Base-by-base conservation (phyloP, 1,140 invertebrate species). In the Homarus americanus region DNA sequence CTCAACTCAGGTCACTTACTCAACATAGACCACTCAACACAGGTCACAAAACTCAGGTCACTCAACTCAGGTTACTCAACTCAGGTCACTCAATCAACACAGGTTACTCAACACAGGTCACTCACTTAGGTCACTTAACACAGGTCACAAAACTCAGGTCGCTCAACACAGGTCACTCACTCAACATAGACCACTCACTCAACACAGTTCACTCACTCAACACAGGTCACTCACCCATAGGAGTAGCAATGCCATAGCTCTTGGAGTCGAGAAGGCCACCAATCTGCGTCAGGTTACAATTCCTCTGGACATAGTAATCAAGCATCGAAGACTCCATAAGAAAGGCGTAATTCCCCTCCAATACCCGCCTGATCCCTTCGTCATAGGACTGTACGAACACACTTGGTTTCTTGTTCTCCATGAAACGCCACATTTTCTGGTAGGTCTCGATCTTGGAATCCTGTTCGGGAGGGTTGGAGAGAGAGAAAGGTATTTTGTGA, bases 271-370 rank as follows among this genome's bases (percentile, higher is more conserved):
- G 94, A 53, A 97, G 95, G 15, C 97, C 97, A 0, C 98, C 98
- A 49, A 99, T 97, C 95, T 99, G 98, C 36, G 98, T 99, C 32
- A 99, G 95, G 94, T 98, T 98, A 94, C 98, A 99, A 93, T 99
- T 96, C 92, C 98, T 95, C 93, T 98, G 97, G 3, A 97, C 96
- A 83, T 96, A 96, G 93, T 98, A 98, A 94, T 99, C 98, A 53
- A 99, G 95, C 95, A 98, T 98, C 3, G 97, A 97, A 0, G 98
- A 98, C 94, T 99, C 98, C 97, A 99, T 98, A 0, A 99, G 95
- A 94, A 98, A 99, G 3, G 98, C 98, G 94, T 98, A 99, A 93
- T 97, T 96, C 36, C 96, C 96, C 93, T 96, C 95, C 24, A 97
- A 94, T 93, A 99, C 96, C 94, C 97, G 93, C 93, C 97, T 94